Conservation (phyloP, 1,140 invertebrate genomes). For the Acromyrmex charruanus region DNA sequence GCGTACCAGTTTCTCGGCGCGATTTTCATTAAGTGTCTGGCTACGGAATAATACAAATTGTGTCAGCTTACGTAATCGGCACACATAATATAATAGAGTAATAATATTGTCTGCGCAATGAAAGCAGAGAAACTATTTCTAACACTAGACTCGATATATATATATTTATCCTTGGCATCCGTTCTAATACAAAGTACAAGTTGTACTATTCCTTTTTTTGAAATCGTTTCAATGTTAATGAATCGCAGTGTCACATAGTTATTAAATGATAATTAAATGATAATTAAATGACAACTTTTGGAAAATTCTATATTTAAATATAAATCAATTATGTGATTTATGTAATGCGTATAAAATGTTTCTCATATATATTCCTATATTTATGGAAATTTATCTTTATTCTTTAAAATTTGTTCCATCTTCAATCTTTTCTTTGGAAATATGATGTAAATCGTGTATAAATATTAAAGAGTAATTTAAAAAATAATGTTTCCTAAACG, state of each 20-base stretch:
- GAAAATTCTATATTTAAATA: not conserved
- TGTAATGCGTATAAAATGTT: not conserved
- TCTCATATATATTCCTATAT: not conserved
- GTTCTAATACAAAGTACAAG: not conserved
- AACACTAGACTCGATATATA: not conserved
- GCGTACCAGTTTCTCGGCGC: conserved; percentile 32
- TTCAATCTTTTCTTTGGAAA: not conserved
- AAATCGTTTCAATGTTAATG: conserved; percentile 30
- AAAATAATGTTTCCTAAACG: not conserved
- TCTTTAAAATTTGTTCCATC: not conserved
- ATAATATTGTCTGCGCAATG: conserved; percentile 59
- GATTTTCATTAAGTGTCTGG: conserved; percentile 72
- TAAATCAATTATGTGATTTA: not conserved
- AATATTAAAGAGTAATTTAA: not conserved
- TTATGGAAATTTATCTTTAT: not conserved
- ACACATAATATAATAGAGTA: conserved; percentile 55
- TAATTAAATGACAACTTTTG: conserved; percentile 15
- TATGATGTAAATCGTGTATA: too few species aligned
- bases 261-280: conserved; percentile 27
- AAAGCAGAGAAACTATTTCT: conserved; percentile 59
- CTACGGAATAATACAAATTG: conserved; percentile 53
- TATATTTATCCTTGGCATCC: not conserved
- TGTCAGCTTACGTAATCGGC: conserved; percentile 56
- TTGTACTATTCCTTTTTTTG: conserved; percentile 15
- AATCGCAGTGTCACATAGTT: not conserved